Evolutionary conservation across 2,113 vertebrate species (phyloP), one percentile per base, ranked within the genome.

Genomic region (Pseudopipra pipra): DNA sequence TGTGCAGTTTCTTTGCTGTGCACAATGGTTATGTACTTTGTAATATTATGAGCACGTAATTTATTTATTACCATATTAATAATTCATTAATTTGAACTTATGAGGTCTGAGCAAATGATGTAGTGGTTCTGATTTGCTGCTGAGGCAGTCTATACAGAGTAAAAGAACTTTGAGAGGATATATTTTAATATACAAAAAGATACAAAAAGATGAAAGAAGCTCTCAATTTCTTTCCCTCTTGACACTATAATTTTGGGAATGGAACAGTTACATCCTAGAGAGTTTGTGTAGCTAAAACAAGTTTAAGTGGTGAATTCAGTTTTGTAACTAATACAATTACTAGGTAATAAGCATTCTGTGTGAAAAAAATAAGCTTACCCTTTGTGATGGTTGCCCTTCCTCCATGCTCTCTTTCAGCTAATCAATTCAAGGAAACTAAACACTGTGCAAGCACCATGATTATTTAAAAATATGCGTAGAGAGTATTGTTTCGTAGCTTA

Each of bases 61-160:
- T 90, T 90, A 87, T 89, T 96, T 96, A 89, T 83, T 85, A 58
- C 15, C 54, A 6, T 55, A 78, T 93, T 79, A 95, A 93, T 85
- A 91, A 91, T 89, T 79, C 4, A 86, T 79, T 66, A 46, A 49
- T 77, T 44, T 23, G 68, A 35, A 76, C 56, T 77, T 91, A 65
- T 2, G 31, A 77, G n/a, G 13, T 51, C 21, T 75, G 52, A 78
- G 49, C 3, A 59, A 59, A 63, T 46, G 67, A 31, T 68, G 52
- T 21, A 59, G 19, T 16, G n/a, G 20, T 89, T 94, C 35, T 89
- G 52, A 59, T 94, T 89, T 89, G 66, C 39, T 75, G 11, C 74
- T 37, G 62, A 82, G 58, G n/a, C 14, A 52, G 30, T 61, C 35
- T 75, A 44, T 82, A 71, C 58, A 58, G 43, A 85, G 39, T 72